Evolutionary conservation across 2,888 invertebrate species (phyloP), one percentile per base, ranked within the genome.

Genomic region (Galeopsomyia nigrocyanea): DNA sequence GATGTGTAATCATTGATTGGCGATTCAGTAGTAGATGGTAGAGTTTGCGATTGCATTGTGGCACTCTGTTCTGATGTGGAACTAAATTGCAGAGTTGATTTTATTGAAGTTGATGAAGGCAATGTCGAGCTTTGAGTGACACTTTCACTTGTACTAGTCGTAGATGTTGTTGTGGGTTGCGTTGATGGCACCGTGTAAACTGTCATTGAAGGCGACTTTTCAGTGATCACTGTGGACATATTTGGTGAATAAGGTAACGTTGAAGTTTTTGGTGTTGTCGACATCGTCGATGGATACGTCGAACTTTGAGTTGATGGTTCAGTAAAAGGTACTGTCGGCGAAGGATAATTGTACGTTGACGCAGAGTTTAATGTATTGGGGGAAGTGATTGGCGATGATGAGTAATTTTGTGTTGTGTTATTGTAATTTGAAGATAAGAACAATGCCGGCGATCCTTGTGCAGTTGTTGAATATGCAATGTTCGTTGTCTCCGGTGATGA

Each of bases 271-370:
- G 26, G 9, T 10, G 39, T 39, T 39, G 5, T 39, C 10, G 51
- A 51, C 17, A 47, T 47, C 17, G 22, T 16, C 21, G 5, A 46
- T 47, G 13, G n/a, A 22, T 39, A 39, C 14, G 56, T 17, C 31
- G 50, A 39, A 39, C 17, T 14, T 61, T 60, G 61, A 22, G 14
- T 46, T 0, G 14, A 13, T 6, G 60, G 5, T 53, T 53, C 60
- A 7, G 55, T 26, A 47, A 71, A 71, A n/a, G 62, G 21, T 13
- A 57, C 61, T 0, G 53, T 19, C 9, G 72, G 68, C 55, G 58
- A 57, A 16, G 63, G 63, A n/a, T 71, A 71, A 19, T 50, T 51
- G 39, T 72, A 72, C 9, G 22, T 62, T 16, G 14, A 13, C 14
- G 49, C 16, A 10, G 61, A 46, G 19, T 6, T 63, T 51, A 17